These are phyloP conservation scores for Drosophila ogumai DNA, from an alignment of 1,140 invertebrate genomes.

Conservation along the genomic window DNA sequence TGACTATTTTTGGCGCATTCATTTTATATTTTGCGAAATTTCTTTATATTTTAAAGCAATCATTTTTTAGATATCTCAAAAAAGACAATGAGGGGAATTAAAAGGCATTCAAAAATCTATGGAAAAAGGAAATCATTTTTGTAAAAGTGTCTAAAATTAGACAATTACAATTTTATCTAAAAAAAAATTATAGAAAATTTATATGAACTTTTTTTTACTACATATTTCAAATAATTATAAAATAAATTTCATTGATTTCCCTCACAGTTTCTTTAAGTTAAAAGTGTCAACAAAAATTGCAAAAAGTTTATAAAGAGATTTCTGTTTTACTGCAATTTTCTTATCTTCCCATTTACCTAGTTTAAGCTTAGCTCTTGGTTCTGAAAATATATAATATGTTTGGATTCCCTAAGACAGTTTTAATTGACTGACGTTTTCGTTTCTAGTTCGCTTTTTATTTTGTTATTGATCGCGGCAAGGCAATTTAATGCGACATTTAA, in stretches of 20 bases:
- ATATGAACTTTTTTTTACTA: neutral
- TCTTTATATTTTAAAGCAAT: conserved; percentile 7
- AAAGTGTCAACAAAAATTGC: neutral
- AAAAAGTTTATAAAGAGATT: neutral
- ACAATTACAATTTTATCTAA: too few species aligned
- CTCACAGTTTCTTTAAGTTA: neutral
- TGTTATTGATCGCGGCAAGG: conserved; percentile 65
- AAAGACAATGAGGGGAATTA: too few species aligned
- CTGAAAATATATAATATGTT: conserved; percentile 28
- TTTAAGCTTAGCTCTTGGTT: conserved; percentile 11
- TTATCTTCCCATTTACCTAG: conserved; percentile 25
- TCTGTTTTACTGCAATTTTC: neutral
- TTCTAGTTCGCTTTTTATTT: conserved; percentile 4
- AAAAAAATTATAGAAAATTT: neutral
- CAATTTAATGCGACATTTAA: conserved; percentile 76
- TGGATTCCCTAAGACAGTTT: conserved; percentile 54
- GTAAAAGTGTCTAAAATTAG: too few species aligned
- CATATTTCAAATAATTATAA: too few species aligned
- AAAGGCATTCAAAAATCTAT: too few species aligned
- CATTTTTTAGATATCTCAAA: neutral
- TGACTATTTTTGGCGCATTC: conserved; percentile 12
- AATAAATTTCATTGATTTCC: too few species aligned
- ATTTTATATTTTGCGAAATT: conserved; percentile 7
- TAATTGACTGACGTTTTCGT: conserved; percentile 68
- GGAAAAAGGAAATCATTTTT: neutral